Evolutionary conservation across 2,113 vertebrate species (phyloP).

Genomic region (Odontophorus gujanensis): DNA sequence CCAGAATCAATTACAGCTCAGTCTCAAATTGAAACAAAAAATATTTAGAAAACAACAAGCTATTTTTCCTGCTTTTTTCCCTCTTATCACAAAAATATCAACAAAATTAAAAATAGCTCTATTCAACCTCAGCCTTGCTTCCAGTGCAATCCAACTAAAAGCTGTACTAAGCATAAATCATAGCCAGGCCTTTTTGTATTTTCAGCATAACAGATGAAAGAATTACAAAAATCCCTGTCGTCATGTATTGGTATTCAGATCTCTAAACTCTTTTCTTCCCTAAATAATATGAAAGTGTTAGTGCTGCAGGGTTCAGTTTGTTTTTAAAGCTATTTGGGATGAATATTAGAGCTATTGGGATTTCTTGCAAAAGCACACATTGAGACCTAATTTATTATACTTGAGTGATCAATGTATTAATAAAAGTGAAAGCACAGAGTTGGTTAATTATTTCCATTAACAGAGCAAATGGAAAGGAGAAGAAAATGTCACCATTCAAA

Average conservation of each 20-base stretch:
- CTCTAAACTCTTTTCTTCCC: not conserved
- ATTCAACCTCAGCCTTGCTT: not conserved
- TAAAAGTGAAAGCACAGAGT: not conserved
- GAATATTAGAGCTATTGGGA: not conserved
- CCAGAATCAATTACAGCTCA: not conserved
- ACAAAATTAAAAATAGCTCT: not conserved
- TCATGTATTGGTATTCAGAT: not conserved
- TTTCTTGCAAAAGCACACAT: not conserved
- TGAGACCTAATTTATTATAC: rapidly evolving
- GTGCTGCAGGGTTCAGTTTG: not conserved
- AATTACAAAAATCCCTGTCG: not conserved
- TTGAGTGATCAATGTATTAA: not conserved
- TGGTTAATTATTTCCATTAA: not conserved
- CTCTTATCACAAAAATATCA: not conserved
- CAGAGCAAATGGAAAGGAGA: not conserved
- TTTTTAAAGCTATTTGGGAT: not conserved
- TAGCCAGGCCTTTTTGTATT: not conserved
- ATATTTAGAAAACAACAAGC: not conserved
- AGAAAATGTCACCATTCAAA: not conserved
- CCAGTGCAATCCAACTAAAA: not conserved
- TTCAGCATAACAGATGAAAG: not conserved
- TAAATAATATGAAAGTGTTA: not conserved
- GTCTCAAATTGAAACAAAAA: not conserved
- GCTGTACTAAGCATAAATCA: not conserved
- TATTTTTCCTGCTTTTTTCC: not conserved